Percentiles rank a stretch among this genome's conserved stretches.
Evolutionary conservation across 2,113 vertebrate genomes (phyloP).

Genomic region (Bettongia penicillata): DNA sequence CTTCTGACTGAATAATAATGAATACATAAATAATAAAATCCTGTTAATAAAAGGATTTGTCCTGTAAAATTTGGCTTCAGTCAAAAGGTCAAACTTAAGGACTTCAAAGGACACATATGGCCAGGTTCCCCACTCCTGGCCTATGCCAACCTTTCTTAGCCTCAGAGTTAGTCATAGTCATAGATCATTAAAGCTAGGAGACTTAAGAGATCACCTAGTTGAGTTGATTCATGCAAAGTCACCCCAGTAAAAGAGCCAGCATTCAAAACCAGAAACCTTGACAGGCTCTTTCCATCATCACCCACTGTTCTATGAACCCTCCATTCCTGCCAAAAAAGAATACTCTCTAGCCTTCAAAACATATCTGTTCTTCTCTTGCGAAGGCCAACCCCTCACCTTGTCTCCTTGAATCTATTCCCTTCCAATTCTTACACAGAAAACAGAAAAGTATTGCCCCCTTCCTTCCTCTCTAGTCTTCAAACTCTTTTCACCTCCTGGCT

Average conservation of each 20-base stretch:
- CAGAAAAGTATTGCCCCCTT: background rate
- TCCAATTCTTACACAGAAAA: background rate
- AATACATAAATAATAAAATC: too few relatives aligned
- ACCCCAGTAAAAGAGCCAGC: background rate
- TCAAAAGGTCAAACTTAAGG: too few relatives aligned
- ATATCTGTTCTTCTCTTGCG: background rate
- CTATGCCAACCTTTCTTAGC: background rate
- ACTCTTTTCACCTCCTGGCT: background rate
- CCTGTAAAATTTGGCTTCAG: too few relatives aligned
- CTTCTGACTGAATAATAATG: too few relatives aligned
- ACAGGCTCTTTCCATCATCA: too few relatives aligned
- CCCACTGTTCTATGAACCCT: background rate
- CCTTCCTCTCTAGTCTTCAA: background rate
- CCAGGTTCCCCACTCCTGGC: background rate
- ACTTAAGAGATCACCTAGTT: background rate
- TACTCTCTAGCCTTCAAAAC: background rate
- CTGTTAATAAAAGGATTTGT: too few relatives aligned
- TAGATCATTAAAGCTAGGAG: background rate
- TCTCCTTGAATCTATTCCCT: background rate
- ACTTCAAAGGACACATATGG: too few relatives aligned
- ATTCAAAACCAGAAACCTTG: background rate
- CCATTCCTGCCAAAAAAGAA: background rate
- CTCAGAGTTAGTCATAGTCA: background rate
- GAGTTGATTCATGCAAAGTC: background rate
- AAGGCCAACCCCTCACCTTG: background rate